Evolutionary conservation across 1,140 invertebrate species (phyloP), one percentile per base, ranked within the genome.

Genomic region (Zophobas morio): DNA sequence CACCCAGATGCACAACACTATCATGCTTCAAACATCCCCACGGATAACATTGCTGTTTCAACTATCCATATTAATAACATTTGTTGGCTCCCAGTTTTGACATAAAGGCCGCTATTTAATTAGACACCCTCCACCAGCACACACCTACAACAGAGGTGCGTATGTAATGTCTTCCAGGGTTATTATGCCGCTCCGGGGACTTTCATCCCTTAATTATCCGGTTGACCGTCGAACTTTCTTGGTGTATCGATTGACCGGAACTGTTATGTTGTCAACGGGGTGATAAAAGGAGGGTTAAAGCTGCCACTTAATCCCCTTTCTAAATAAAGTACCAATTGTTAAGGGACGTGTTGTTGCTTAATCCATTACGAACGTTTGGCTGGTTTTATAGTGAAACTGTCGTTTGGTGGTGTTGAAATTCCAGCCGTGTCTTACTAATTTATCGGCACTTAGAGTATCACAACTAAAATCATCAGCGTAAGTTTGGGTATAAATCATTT

Each of bases 311-410:
- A 66, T 66, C 60, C 60, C 60, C n/a, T 42, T n/a, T 8, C 60
- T 66, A 66, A 66, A 66, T 66, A 66, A 66, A 42, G 60, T 42
- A 37, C 39, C 60, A 66, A 66, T 66, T 66, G 60, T 66, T 66
- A 42, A 66, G 39, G 60, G 60, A 34, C 60, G 39, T 66, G 20
- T 40, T n/a, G 8, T 66, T 40, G 60, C 60, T 66, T 66, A 66
- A 66, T 66, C 39, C 60, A 66, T 66, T 66, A 36, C 60, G 33
- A 40, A 66, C 60, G 39, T 42, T 40, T 40, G 6, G 36, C n/a
- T 42, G 60, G 39, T 66, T 40, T 33, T 63, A 63, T 37, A 35
- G 37, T 63, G 34, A 8, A 63, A 63, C 40, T 66, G 60, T 5
- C 39, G 60, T 66, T 66, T 66, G 60, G n/a, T 42, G 6, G 37